Percentiles rank a stretch among this genome's conserved stretches.
phyloP scores from a whole-genome alignment of 2,797 vertebrate genomes.

The Brachyrhaphis roseni region DNA sequence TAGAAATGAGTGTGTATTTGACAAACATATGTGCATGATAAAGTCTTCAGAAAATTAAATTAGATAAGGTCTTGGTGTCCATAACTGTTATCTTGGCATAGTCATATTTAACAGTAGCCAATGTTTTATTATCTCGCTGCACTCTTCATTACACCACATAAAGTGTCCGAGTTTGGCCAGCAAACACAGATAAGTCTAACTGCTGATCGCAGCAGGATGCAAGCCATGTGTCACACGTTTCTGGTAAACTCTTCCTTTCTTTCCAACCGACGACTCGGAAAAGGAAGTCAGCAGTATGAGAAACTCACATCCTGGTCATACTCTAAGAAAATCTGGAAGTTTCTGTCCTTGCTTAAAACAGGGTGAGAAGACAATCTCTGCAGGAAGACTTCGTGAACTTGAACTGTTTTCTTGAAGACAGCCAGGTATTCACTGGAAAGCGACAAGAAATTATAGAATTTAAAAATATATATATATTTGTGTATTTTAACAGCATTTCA shows the following conservation, averaged over 20 bases:
- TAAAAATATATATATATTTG: not conserved
- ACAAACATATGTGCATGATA: not conserved
- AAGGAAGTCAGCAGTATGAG: conserved; percentile 70
- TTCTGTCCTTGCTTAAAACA: conserved; percentile 92
- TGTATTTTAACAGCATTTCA: not conserved
- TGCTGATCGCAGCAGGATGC: conserved; percentile 79
- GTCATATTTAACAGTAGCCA: not conserved
- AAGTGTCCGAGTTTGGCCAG: conserved; percentile 16
- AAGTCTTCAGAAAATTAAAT: not conserved
- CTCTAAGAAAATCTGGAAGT: conserved; percentile 98
- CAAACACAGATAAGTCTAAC: conserved; percentile 54
- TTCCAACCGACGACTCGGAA: conserved; percentile 53
- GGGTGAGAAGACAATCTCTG: conserved; percentile 93
- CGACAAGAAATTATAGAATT: conserved; percentile 3
- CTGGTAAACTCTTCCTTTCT: conserved; percentile 68
- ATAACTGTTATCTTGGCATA: not conserved
- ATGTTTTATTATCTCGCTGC: not conserved
- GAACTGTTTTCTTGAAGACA: conserved; percentile 99
- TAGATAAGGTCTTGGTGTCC: conserved; percentile 3
- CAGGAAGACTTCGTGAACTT: conserved; percentile 96
- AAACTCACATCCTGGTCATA: conserved; percentile 97
- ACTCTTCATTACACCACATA: not conserved
- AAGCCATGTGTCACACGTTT: conserved; percentile 60
- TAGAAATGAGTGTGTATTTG: not conserved
- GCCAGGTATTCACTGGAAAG: conserved; percentile 88